A percentile compares a stretch with the other conserved stretches of the same genome.
phyloP scores from a whole-genome alignment of 2,797 vertebrate genomes.

The Nyctalus aviator region DNA sequence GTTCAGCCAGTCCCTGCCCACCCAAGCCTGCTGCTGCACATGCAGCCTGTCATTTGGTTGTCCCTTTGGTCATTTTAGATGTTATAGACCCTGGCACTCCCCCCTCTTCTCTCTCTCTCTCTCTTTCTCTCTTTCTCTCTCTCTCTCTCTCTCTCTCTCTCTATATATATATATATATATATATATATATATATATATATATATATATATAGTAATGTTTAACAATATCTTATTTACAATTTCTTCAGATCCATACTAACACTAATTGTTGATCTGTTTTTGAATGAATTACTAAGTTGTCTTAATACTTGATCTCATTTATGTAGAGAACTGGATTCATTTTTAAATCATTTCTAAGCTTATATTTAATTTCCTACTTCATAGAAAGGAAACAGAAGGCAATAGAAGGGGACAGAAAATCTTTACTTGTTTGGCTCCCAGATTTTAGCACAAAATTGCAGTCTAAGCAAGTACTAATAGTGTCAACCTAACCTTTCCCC shows the following conservation, averaged over 20 bases:
- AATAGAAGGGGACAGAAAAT: background rate
- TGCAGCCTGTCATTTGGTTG: no score
- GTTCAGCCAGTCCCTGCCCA: no score
- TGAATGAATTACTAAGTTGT: background rate
- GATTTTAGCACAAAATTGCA: background rate
- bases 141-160: no score
- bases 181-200: no score
- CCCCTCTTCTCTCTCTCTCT: no score
- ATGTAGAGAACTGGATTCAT: background rate
- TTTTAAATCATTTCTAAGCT: background rate
- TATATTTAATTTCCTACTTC: background rate
- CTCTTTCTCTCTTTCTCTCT: no score
- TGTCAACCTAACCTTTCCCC: background rate
- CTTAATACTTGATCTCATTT: background rate
- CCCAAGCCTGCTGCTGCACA: no score
- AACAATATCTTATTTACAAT: background rate
- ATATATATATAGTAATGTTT: background rate
- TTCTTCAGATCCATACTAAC: background rate
- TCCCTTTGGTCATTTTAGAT: no score
- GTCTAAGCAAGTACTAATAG: background rate
- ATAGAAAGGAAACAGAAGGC: background rate
- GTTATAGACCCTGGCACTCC: no score
- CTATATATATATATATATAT: no score
- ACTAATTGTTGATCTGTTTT: background rate
- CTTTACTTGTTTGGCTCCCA: background rate